Percentiles rank a stretch among this genome's conserved stretches.
Conservation (phyloP, 2,888 invertebrate genomes). For the Timema podura region DNA sequence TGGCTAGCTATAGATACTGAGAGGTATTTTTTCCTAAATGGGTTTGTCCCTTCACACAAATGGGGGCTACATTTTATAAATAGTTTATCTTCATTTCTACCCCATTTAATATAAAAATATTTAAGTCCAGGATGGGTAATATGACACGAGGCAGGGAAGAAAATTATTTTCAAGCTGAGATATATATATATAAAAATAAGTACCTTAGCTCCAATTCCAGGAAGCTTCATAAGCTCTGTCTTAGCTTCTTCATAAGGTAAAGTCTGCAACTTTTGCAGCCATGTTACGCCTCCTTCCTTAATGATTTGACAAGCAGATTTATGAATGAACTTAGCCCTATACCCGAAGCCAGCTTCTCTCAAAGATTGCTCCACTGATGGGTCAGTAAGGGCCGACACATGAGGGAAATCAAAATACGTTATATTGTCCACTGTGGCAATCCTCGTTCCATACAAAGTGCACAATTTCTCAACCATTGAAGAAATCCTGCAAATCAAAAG, state of each 20-base stretch:
- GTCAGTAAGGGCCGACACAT: slow-evolving; percentile 57
- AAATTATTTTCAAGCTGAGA: neutral
- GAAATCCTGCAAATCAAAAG: slow-evolving; percentile 63
- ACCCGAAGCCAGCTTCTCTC: slow-evolving; percentile 73
- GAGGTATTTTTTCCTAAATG: no score
- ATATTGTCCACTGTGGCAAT: slow-evolving; percentile 63
- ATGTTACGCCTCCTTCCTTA: slow-evolving; percentile 63
- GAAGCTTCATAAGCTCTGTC: slow-evolving; percentile 66
- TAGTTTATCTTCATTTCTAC: no score
- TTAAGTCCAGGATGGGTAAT: neutral
- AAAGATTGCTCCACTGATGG: slow-evolving; percentile 66
- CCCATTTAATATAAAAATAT: no score
- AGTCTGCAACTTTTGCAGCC: slow-evolving; percentile 66
- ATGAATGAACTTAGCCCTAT: slow-evolving; percentile 82
- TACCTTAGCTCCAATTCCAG: slow-evolving; percentile 90
- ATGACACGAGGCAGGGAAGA: neutral
- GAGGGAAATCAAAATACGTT: slow-evolving; percentile 76
- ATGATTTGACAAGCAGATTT: slow-evolving; percentile 67
- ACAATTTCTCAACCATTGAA: slow-evolving; percentile 86
- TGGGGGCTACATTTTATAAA: no score
- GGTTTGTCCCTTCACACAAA: no score
- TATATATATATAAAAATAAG: slow-evolving; percentile 39
- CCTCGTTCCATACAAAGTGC: slow-evolving; percentile 71
- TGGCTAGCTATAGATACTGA: no score
- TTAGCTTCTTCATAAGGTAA: slow-evolving; percentile 71